Evolutionary conservation across 2,113 vertebrate genomes (phyloP), one percentile per base, ranked within the genome.

Genomic region (Aegotheles bennettii): DNA sequence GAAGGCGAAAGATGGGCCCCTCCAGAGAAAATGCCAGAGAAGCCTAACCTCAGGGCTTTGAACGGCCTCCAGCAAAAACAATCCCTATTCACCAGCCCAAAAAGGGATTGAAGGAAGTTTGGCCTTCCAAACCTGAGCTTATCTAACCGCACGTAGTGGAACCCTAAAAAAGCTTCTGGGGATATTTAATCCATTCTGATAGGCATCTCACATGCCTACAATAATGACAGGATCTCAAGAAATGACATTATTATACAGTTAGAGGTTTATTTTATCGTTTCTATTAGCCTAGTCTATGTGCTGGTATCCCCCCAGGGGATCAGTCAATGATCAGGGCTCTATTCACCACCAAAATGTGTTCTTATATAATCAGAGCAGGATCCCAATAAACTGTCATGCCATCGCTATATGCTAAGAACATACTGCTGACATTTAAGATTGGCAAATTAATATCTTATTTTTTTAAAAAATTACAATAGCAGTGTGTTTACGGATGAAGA

Each of bases 361-460:
- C 68, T 84, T 81, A 68, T 7, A 21, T 8, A 56, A 59, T 19
- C 42, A 75, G 57, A 90, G 68, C 5, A 68, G 78, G 80, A 76
- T 82, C 81, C 74, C 87, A 93, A 54, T 53, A 91, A 97, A 70
- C 68, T 89, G 91, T 87, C 94, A 93, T 82, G 81, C 73, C 65
- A 84, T 84, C 91, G 77, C 56, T 79, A 6, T 43, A 60, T 56
- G 76, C 75, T 92, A 54, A 91, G 84, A 97, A 93, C 51, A 95
- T 86, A 77, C 23, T 81, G 90, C 60, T 97, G 97, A 96, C 96
- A 97, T 97, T 97, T 97, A 86, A 94, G 87, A 71, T 70, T 47
- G 61, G 57, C 93, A 96, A 97, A 96, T 96, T 97, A 97, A 80
- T 94, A 97, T 81, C 96, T 96, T 97, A 91, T 97, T 94, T 98